Base-by-base conservation (phyloP, 1,140 invertebrate genomes). In the Lepidurus packardi region DNA sequence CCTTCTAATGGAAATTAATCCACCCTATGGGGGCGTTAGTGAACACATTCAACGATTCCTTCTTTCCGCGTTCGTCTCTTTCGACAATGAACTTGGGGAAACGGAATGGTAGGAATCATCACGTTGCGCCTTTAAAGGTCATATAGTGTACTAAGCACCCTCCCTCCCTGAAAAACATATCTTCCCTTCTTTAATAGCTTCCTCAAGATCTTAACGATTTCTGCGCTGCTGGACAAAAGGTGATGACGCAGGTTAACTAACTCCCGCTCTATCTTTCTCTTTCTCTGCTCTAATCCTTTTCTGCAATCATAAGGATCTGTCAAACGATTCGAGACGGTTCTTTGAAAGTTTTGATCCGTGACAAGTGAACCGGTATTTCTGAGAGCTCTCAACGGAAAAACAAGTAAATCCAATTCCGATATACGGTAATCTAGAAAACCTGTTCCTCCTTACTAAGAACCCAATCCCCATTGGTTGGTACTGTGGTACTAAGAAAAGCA, bases 171-270 rank as follows among this genome's bases (percentile, higher is more conserved):
- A n/a, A 65, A 65, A 65, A 65, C 53, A n/a, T 65, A 65, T 65
- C 53, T 65, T 65, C 21, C 53, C 8, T 21, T 65, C 21, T 21
- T 21, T 65, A 21, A 65, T 65, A 65, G 16, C 21, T 65, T 7
- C 53, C 21, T 16, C 53, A 65, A 65, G 53, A 65, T n/a, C 53
- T 65, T 65, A 65, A 65, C 8, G 53, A 65, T 65, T 65, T 65
- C 21, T 65, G 2, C n/a, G 8, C 53, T 65, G 21, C 53, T 65
- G 53, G 53, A 65, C 53, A 8, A 21, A n/a, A 65, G 53, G 53
- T 21, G 53, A 65, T 65, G 53, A 65, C 53, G 53, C 53, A 65
- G 53, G 21, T 65, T 65, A 13, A n/a, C 53, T n/a, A 13, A 7
- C 8, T 65, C 21, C 53, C n/a, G 7, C 13, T 65, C 21, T 21